Base-by-base conservation (phyloP, 1,140 invertebrate species). In the fruit fly (Drosophila melanogaster) region DNA sequence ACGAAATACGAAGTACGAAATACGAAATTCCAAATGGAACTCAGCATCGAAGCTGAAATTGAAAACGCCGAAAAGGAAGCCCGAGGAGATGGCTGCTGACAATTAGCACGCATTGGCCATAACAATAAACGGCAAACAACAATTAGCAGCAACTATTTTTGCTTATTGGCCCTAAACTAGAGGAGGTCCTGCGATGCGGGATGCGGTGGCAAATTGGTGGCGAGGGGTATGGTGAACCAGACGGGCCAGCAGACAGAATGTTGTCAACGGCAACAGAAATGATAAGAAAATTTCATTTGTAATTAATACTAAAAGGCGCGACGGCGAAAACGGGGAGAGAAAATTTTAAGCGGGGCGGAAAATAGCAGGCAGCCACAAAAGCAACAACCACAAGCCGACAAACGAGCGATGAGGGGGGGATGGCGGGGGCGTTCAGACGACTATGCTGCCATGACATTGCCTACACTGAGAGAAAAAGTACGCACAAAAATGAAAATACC, bases 271-370 rank as follows among this genome's bases (percentile, higher is more conserved):
- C 71, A 74, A 74, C 71, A 43, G 69, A 73, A 76, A 74, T 76
- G 72, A 76, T 76, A 76, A 76, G 72, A 76, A 76, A 76, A 76
- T 76, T 76, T 76, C 72, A 76, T 76, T 76, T 76, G 72, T 76
- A 76, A 76, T 76, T 76, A 76, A 76, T 76, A 76, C 72, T 76
- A 64, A 74, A 66, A 58, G 72, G 72, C 60, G 72, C 72, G 60
- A 75, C 71, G 24, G 30, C 17, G 40, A 22, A 38, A 12, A 54
- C 65, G 33, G 40, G 37, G 66, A 49, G 35, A 35, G 65, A 35
- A 70, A 71, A 44, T 35, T 44, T 43, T 44, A n/a, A 26, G 17
- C 33, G 30, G 35, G 26, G 14, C 41, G 30, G 35, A 53, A 46
- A 55, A 50, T 64, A n/a, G 35, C 50, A 17, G 35, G 71, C 71